Percentiles rank a stretch among this genome's conserved stretches.
phyloP scores from a whole-genome alignment of 2,113 vertebrate species.

The Chunga burmeisteri region DNA sequence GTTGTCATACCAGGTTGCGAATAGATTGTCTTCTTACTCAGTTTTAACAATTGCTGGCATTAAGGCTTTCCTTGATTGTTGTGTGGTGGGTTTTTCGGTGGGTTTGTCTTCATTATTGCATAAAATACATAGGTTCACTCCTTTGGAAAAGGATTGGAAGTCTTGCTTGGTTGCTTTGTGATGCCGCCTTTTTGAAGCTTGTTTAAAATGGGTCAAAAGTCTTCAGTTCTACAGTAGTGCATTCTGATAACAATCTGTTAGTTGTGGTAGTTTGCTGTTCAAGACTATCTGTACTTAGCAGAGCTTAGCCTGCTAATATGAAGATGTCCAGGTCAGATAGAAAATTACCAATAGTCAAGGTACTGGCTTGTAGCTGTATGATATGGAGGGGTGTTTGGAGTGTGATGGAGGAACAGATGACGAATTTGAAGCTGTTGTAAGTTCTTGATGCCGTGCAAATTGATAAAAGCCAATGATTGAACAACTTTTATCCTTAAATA shows the following conservation, averaged over 20 bases:
- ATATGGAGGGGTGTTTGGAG: not conserved
- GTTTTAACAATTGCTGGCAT: not conserved
- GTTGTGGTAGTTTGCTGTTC: not conserved
- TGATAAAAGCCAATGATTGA: not conserved
- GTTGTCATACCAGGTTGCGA: not conserved
- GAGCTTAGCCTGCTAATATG: not conserved
- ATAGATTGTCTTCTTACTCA: not conserved
- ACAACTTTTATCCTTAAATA: not conserved
- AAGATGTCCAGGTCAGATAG: not conserved
- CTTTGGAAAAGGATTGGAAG: not conserved
- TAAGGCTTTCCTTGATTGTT: not conserved
- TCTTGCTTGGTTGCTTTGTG: not conserved
- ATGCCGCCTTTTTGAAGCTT: not conserved
- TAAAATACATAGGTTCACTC: not conserved
- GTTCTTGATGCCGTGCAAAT: not conserved
- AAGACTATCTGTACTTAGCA: not conserved
- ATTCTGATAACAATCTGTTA: not conserved
- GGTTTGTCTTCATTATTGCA: not conserved
- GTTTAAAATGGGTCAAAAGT: conserved; percentile 8
- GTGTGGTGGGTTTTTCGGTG: not conserved
- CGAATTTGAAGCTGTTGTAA: not conserved
- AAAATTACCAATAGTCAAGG: not conserved
- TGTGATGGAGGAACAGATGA: not conserved
- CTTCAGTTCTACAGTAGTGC: not conserved
- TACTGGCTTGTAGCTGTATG: not conserved